Evolutionary conservation across 2,113 vertebrate genomes (phyloP), one percentile per base, ranked within the genome.

Genomic region (Pleuronectes platessa): DNA sequence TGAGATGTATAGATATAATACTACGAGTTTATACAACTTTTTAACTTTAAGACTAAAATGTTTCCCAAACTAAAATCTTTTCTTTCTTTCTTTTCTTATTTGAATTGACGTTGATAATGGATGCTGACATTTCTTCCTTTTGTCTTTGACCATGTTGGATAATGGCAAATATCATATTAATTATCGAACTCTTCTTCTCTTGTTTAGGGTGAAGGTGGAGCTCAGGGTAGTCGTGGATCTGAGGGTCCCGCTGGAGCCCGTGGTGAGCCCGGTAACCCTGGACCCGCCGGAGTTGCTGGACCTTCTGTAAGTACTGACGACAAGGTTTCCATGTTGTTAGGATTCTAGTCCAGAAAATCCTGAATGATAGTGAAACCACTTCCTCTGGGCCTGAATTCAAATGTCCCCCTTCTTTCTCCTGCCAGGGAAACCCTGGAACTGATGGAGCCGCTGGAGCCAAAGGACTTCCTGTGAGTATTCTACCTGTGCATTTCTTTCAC

Each of bases 241-340:
- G 97, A 99, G 94, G 97, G 98, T 85, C 95, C 97, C 64, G 91
- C 96, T 74, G 98, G 98, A 92, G 90, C 95, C 51, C 97, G 97
- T 45, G 97, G 98, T 76, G 98, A 99, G 89, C 91, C 97, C 13
- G 98, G 98, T 65, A 95, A 95, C 88, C 96, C 97, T 15, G 98
- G 98, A 86, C 97, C 97, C 51, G 97, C 97, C 94, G 98, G 98
- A 0, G 70, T 96, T 49, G 93, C 97, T 66, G 98, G 98, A 82
- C 94, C 97, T 9, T 81, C 96, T 93, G 98, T 99, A 69, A 97
- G 97, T 96, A 60, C 58, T 40, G 65, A 35, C 0, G 11, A 12
- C 42, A 42, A 27, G 2, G 4, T 4, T 14, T 4, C 13, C 23
- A 24, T 12, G 37, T 40, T 56, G 4, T 18, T 5, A 7, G 45